A percentile compares a stretch with the other conserved stretches of the same genome.
Evolutionary conservation across 2,888 invertebrate genomes (phyloP).

Genomic region (Pasiphila rectangulata): DNA sequence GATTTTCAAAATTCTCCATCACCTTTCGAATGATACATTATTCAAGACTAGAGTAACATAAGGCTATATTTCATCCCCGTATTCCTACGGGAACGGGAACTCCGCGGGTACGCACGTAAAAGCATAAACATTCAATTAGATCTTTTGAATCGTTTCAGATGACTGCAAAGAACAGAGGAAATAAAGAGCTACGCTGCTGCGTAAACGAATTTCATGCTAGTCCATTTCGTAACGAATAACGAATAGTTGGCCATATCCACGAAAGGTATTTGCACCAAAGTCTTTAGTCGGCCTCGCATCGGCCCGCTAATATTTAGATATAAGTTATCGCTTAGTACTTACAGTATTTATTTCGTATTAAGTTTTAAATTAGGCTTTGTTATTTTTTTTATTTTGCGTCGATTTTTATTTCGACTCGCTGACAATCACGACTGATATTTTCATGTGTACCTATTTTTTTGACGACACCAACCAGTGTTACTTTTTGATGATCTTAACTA

Average conservation of each 20-base stretch:
- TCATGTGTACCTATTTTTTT: slow-evolving; percentile 28
- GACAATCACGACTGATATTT: slow-evolving; percentile 62
- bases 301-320: slow-evolving; percentile 45
- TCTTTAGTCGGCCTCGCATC: slow-evolving; percentile 50
- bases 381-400: slow-evolving; percentile 46
- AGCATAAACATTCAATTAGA: too few species aligned
- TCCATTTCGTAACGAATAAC: slow-evolving; percentile 73
- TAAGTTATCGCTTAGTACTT: slow-evolving; percentile 65
- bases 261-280: slow-evolving; percentile 70
- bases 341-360: slow-evolving; percentile 79
- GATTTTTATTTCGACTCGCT: slow-evolving; percentile 45
- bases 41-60: too few species aligned
- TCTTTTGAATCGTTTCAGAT: slow-evolving; percentile 37
- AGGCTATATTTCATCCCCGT: too few species aligned
- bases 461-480: slow-evolving; percentile 19
- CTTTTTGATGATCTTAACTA: slow-evolving; percentile 9
- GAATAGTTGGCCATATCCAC: slow-evolving; percentile 71
- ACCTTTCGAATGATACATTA: too few species aligned
- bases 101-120: too few species aligned
- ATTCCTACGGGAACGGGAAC: too few species aligned
- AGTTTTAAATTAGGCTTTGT: slow-evolving; percentile 51
- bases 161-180: slow-evolving; percentile 26
- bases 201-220: slow-evolving; percentile 78
- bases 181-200: slow-evolving; percentile 41
- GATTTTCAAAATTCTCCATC: too few species aligned